phyloP scores from a whole-genome alignment of 1,140 invertebrate genomes.

The Amphibalanus amphitrite region DNA sequence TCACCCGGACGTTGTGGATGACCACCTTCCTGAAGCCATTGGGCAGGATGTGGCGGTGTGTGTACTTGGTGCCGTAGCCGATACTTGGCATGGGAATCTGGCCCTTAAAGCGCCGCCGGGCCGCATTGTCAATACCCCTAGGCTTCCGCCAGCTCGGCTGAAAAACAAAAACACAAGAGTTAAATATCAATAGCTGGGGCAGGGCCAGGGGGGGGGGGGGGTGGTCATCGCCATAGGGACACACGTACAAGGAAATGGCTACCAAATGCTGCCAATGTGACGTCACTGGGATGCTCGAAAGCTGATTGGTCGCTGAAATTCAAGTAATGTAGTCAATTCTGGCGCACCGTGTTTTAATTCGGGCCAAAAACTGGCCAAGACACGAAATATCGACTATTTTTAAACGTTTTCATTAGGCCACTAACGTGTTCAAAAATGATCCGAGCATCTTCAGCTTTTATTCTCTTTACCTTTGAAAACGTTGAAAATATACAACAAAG shows the following conservation, averaged over 20 bases:
- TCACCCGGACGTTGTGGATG: slow-evolving; percentile 65
- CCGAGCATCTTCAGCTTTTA: too few relatives aligned
- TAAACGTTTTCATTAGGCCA: too few relatives aligned
- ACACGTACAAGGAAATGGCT: slow-evolving; percentile 19
- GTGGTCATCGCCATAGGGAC: slow-evolving; percentile 5
- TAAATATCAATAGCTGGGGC: background rate
- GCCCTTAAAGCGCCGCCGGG: slow-evolving; percentile 94
- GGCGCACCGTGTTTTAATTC: too few relatives aligned
- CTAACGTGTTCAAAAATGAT: too few relatives aligned
- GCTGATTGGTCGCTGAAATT: too few relatives aligned
- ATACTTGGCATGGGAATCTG: slow-evolving; percentile 98
- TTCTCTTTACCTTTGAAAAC: too few relatives aligned
- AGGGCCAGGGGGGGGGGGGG: background rate
- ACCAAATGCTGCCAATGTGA: too few relatives aligned
- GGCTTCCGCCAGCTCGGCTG: slow-evolving; percentile 79
- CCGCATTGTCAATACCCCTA: slow-evolving; percentile 99
- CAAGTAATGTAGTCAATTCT: too few relatives aligned
- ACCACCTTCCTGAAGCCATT: slow-evolving; percentile 92
- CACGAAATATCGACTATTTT: too few relatives aligned
- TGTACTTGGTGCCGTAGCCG: slow-evolving; percentile 92
- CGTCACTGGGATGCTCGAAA: too few relatives aligned
- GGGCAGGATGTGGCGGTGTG: slow-evolving; percentile 87
- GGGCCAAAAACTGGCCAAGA: too few relatives aligned
- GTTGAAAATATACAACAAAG: too few relatives aligned
- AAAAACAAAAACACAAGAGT: slow-evolving; percentile 13